Conservation (phyloP, 1,140 invertebrate species). For the Aporrectodea caliginosa region DNA sequence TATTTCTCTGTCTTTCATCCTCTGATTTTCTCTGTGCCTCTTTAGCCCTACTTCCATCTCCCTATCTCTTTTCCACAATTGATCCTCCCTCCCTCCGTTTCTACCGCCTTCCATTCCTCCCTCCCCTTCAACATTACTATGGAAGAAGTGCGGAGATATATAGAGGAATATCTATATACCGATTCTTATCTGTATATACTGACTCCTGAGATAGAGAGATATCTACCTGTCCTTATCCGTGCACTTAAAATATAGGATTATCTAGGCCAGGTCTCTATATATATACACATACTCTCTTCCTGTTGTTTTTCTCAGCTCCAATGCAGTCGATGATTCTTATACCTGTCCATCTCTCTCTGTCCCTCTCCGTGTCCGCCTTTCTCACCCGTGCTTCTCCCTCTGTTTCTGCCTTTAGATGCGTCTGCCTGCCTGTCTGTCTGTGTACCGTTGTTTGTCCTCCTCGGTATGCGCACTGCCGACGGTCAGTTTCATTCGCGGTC, state of each 20-base stretch:
- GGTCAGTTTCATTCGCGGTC: too few species aligned
- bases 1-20: conserved; percentile 3
- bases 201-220: too few species aligned
- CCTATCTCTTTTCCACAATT: not conserved
- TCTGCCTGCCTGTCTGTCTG: too few species aligned
- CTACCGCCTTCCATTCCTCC: not conserved
- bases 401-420: too few species aligned
- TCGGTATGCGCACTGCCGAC: too few species aligned
- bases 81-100: not conserved
- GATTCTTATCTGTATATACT: not conserved
- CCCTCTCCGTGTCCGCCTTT: too few species aligned
- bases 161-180: not conserved
- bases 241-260: too few species aligned
- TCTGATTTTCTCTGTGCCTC: not conserved
- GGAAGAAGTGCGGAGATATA: not conserved
- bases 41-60: not conserved
- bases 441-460: too few species aligned
- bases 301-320: not conserved
- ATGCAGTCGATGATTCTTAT: too few species aligned
- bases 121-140: not conserved
- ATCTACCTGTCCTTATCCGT: too few species aligned
- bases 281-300: not conserved
- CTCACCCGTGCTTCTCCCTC: too few species aligned
- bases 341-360: too few species aligned
- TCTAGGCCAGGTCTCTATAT: not conserved